Percentiles rank a stretch among this genome's conserved stretches.
phyloP scores from a whole-genome alignment of 2,888 invertebrate species.

The Colletes collaris region DNA sequence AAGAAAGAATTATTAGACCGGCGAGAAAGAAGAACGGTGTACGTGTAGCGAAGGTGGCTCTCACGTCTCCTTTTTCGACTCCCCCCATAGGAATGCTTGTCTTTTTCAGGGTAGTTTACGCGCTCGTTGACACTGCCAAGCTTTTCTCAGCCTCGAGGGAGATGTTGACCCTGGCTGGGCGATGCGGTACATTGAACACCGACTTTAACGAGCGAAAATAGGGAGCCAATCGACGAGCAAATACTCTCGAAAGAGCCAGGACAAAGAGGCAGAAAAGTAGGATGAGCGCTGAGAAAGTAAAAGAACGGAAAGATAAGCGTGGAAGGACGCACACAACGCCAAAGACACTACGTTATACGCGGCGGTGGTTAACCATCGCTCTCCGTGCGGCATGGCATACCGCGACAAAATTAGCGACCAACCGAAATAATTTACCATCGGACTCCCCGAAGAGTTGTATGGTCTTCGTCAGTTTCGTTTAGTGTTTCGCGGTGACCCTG shows the following conservation, averaged over 20 bases:
- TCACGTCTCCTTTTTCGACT: background rate
- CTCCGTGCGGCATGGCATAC: conserved; percentile 40
- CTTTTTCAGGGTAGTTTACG: conserved; percentile 4
- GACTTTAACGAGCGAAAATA: conserved; percentile 57
- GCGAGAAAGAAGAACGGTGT: background rate
- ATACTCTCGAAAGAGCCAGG: conserved; percentile 24
- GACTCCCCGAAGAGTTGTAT: conserved; percentile 47
- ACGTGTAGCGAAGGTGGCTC: background rate
- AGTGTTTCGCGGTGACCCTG: conserved; percentile 54
- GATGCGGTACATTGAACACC: conserved; percentile 39
- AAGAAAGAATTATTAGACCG: background rate
- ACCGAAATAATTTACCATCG: conserved; percentile 66
- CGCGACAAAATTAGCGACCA: conserved; percentile 67
- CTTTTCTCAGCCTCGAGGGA: conserved; percentile 34
- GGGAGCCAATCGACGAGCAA: conserved; percentile 48
- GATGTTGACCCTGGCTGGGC: conserved; percentile 51
- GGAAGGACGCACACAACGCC: background rate
- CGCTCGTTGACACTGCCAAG: conserved; percentile 20
- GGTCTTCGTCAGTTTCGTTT: conserved; percentile 31
- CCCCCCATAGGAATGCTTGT: background rate
- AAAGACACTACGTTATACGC: conserved; percentile 1
- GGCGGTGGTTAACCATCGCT: conserved; percentile 40
- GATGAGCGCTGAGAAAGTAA: background rate
- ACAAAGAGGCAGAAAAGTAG: conserved; percentile 15
- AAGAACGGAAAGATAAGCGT: conserved; percentile 9